Conservation (phyloP, 2,797 vertebrate genomes). For the Anolis apletophallus region DNA sequence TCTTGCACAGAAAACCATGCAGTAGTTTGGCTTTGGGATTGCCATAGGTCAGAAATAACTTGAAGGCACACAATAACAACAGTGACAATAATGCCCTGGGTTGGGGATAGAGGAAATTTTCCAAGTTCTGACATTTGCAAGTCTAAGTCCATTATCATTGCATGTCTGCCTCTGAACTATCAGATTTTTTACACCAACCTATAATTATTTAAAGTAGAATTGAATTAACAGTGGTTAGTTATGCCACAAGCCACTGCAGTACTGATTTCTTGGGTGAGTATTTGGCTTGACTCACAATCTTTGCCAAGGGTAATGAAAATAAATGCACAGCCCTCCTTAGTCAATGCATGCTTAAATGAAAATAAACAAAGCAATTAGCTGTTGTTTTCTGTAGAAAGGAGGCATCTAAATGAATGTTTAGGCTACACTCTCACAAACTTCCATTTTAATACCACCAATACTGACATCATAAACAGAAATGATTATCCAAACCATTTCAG, state of each 20-base stretch:
- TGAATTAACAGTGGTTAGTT: not conserved
- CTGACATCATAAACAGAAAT: not conserved
- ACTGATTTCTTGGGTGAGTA: not conserved
- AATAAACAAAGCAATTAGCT: not conserved
- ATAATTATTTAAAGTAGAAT: not conserved
- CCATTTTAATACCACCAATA: not conserved
- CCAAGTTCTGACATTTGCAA: not conserved
- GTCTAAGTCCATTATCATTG: not conserved
- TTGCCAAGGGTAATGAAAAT: not conserved
- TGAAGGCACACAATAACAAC: too few species aligned
- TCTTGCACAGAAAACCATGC: too few species aligned
- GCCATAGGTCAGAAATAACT: too few species aligned
- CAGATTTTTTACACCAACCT: not conserved
- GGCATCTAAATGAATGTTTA: not conserved
- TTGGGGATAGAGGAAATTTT: too few species aligned
- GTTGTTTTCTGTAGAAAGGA: not conserved
- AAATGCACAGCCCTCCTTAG: not conserved
- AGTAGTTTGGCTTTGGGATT: too few species aligned
- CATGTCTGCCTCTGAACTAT: not conserved
- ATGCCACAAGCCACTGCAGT: not conserved
- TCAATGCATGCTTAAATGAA: slow-evolving; percentile 19
- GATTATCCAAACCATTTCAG: not conserved
- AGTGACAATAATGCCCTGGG: too few species aligned
- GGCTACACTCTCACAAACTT: not conserved
- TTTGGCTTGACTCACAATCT: not conserved